Evolutionary conservation across 2,113 vertebrate species (phyloP).

Genomic region (Tringa solitaria): DNA sequence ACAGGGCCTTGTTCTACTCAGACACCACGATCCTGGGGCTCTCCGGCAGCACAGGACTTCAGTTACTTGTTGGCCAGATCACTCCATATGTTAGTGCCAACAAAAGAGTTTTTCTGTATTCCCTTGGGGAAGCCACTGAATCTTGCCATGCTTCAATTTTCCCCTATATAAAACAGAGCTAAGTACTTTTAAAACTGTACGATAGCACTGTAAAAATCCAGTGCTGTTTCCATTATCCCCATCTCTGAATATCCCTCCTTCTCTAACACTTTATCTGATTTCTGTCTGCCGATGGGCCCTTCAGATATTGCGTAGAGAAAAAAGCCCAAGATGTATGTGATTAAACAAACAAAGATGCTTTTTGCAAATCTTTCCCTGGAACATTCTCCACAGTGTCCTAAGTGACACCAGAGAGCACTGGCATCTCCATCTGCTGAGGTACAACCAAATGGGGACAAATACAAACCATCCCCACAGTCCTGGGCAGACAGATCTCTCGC

Average conservation of each 20-base stretch:
- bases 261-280: neutral
- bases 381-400: neutral
- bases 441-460: neutral
- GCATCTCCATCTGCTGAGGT: neutral
- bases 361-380: neutral
- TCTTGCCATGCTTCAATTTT: neutral
- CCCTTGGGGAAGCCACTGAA: neutral
- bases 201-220: neutral
- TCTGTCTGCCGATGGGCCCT: neutral
- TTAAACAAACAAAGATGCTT: neutral
- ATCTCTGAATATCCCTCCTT: neutral
- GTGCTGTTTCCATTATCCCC: neutral
- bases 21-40: neutral
- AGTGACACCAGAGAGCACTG: neutral
- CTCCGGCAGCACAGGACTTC: neutral
- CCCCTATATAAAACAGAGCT: neutral
- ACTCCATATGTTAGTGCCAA: neutral
- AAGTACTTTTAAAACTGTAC: neutral
- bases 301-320: neutral
- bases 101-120: neutral
- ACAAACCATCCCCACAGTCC: neutral
- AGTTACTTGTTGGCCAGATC: neutral
- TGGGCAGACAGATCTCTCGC: neutral
- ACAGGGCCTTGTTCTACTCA: neutral
- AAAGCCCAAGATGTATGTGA: neutral